A percentile compares a stretch with the other conserved stretches of the same genome.
Conservation (phyloP, 1,140 invertebrate genomes). For the Meloidogyne chitwoodi region DNA sequence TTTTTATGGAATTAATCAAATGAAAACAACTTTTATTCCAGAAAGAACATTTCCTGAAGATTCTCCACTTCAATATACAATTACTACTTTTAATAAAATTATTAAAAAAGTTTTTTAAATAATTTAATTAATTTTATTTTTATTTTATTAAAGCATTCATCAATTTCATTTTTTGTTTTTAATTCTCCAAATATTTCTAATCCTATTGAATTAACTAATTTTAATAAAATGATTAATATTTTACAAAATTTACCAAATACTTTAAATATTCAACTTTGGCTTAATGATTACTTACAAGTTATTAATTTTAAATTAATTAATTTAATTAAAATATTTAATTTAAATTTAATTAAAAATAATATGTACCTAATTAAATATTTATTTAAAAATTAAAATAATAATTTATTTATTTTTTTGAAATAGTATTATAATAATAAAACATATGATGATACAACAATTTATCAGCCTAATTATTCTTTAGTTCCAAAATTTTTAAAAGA, state of each 20-base stretch:
- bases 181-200: constrained; percentile 37
- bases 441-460: not conserved
- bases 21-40: constrained; percentile 48
- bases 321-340: too few species aligned
- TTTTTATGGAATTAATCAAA: constrained; percentile 37
- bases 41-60: constrained; percentile 31
- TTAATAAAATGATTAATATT: constrained; percentile 29
- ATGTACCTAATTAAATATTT: too few species aligned
- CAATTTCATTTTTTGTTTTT: constrained; percentile 48
- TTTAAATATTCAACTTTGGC: constrained; percentile 29
- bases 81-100: not conserved
- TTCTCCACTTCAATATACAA: not conserved
- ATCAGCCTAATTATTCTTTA: constrained; percentile 24
- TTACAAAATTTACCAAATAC: constrained; percentile 26
- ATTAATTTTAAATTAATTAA: not conserved
- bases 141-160: constrained; percentile 40
- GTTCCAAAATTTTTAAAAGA: constrained; percentile 38
- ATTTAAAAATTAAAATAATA: too few species aligned
- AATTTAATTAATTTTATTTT: not conserved
- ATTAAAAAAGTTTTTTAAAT: not conserved
- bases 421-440: too few species aligned
- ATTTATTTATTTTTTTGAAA: too few species aligned
- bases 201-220: constrained; percentile 21
- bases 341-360: too few species aligned
- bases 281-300: constrained; percentile 24